Percentiles rank a stretch among this genome's conserved stretches.
phyloP scores from a whole-genome alignment of 2,797 vertebrate species.

The Argentina silus region DNA sequence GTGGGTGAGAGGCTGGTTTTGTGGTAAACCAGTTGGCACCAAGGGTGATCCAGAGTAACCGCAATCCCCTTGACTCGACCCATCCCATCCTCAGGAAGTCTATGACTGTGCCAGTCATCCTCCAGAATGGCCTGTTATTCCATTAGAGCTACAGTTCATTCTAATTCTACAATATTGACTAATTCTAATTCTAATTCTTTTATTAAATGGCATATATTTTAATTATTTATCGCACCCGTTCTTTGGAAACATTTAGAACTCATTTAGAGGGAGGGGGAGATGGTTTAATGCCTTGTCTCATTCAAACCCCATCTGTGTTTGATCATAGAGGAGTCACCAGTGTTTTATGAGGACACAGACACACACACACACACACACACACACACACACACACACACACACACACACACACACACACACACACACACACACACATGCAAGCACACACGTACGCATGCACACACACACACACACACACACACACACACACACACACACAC shows the following conservation, averaged over 20 bases:
- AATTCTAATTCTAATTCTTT: constrained; percentile 26
- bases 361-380: constrained; percentile 5
- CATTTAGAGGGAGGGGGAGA: constrained; percentile 6
- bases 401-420: constrained; percentile 1
- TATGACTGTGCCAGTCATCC: constrained; percentile 19
- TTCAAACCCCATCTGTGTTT: constrained; percentile 41
- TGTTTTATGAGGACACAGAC: constrained; percentile 21
- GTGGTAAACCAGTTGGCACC: neutral
- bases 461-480: constrained; percentile 1
- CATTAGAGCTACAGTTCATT: constrained; percentile 7
- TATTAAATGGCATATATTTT: too few relatives aligned
- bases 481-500: constrained; percentile 3
- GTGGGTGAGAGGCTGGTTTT: neutral
- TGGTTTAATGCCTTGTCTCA: constrained; percentile 40
- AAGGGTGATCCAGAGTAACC: neutral
- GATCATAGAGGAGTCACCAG: constrained; percentile 26
- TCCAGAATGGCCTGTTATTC: constrained; percentile 36
- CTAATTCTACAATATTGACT: neutral
- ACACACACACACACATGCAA: neutral
- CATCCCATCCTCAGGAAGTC: constrained; percentile 56
- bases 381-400: constrained; percentile 11
- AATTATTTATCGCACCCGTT: constrained; percentile 39
- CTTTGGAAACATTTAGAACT: constrained; percentile 26
- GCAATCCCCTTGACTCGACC: constrained; percentile 27
- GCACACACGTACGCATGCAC: constrained; percentile 10